These are phyloP conservation scores for Talpa occidentalis DNA, from an alignment of 2,113 vertebrate genomes.

Conservation along the genomic window DNA sequence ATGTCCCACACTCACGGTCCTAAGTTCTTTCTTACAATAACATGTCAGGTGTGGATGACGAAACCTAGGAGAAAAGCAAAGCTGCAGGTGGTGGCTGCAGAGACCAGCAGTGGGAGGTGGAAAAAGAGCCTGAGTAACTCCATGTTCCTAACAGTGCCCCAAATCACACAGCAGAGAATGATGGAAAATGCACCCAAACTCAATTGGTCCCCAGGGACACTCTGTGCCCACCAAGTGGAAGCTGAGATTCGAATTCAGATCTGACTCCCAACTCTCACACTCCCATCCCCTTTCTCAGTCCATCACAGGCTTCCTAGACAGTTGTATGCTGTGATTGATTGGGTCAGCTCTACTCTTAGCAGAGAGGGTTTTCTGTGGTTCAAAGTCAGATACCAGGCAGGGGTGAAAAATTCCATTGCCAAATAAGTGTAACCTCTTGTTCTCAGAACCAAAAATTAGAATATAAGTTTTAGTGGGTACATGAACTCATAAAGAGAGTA, in stretches of 20 bases:
- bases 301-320: background rate
- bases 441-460: background rate
- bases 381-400: background rate
- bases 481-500: background rate
- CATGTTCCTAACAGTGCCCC: no score
- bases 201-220: no score
- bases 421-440: background rate
- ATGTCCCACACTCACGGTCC: no score
- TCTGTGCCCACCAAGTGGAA: background rate
- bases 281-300: fast-evolving
- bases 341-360: background rate
- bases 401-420: background rate
- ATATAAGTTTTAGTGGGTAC: background rate
- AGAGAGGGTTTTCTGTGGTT: background rate
- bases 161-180: no score
- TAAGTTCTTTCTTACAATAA: no score
- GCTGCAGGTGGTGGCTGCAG: no score
- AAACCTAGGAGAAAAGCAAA: no score
- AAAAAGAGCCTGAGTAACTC: no score
- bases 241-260: background rate
- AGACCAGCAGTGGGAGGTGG: no score
- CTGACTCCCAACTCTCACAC: background rate
- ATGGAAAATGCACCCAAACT: no score
- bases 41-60: no score
- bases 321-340: background rate